A percentile compares a stretch with the other conserved stretches of the same genome.
Evolutionary conservation across 2,888 invertebrate genomes (phyloP).

Genomic region (Chydorus sphaericus): DNA sequence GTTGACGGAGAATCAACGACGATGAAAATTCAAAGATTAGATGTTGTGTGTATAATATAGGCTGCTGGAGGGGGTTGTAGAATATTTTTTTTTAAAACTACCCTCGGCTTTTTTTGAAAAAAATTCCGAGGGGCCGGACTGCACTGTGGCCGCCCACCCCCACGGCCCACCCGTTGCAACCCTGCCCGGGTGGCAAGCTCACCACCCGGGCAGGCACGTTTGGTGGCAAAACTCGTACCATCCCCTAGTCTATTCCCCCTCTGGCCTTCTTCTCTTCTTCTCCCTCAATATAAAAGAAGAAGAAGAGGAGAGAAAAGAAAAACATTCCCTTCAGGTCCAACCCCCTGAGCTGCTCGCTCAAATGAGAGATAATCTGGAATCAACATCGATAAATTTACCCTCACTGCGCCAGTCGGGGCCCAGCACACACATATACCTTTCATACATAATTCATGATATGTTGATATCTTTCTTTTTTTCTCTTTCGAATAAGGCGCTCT

Average conservation of each 20-base stretch:
- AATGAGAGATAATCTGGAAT: constrained; percentile 7
- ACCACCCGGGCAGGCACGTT: neutral
- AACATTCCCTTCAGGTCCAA: neutral
- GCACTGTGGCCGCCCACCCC: too few relatives aligned
- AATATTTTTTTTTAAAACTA: too few relatives aligned
- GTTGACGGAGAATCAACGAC: too few relatives aligned
- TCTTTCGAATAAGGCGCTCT: neutral
- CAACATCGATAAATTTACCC: constrained; percentile 5
- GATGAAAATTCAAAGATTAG: too few relatives aligned
- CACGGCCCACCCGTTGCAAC: neutral
- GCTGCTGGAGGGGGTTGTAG: too few relatives aligned
- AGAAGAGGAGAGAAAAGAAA: neutral
- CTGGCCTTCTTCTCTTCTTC: neutral
- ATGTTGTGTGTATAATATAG: too few relatives aligned
- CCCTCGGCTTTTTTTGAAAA: too few relatives aligned
- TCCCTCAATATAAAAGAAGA: neutral
- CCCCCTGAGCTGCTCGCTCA: constrained; percentile 5
- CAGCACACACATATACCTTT: neutral
- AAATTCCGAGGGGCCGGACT: too few relatives aligned
- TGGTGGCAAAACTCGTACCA: constrained; percentile 7
- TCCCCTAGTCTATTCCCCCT: neutral
- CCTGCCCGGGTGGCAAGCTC: constrained; percentile 7
- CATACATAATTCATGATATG: constrained; percentile 6
- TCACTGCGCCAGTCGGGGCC: too few relatives aligned
- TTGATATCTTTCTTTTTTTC: neutral